Evolutionary conservation across 2,888 invertebrate species (phyloP), one percentile per base, ranked within the genome.

Genomic region (Macrosiphum euphorbiae): DNA sequence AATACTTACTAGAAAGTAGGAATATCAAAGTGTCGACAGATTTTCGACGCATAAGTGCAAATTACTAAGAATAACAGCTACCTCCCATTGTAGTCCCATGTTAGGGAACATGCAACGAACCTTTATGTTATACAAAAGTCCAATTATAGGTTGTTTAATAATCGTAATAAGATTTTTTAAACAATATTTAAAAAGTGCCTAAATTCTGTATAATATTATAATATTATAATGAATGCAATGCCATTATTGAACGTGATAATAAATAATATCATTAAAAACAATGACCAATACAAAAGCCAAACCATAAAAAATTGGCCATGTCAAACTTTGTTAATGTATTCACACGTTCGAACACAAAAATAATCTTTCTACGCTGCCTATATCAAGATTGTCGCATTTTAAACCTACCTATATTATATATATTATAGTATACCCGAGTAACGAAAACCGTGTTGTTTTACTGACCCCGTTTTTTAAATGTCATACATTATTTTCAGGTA

Each of bases 401-500:
- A 44, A 58, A 89, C 55, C n/a, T 24, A 13, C 55, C 55, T 55
- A 55, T 44, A 44, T 7, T 7, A 44, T 4, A 44, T 58, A 26
- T 47, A 47, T 47, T 20, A 52, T 41, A 78, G n/a, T 26, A 28
- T n/a, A 58, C 44, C 7, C 5, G 16, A 41, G 58, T 35, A 89
- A 61, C 24, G 61, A 26, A 44, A 84, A 11, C 52, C 55, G 52
- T 91, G 41, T 85, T 85, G 55, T 91, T 85, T 85, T 85, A 55
- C 28, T 58, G 44, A 92, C 92, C 58, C 41, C 28, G 61, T 92
- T 87, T 78, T 88, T 87, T 44, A 61, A 61, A 92, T 78, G n/a
- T 92, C 44, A 88, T 55, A 78, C 41, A 88, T 78, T 88, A 92
- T 92, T n/a, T 92, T 88, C 44, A 88, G 88, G 92, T 55, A n/a